Evolutionary conservation across 2,888 invertebrate genomes (phyloP).

Genomic region (Dastarcus helophoroides): DNA sequence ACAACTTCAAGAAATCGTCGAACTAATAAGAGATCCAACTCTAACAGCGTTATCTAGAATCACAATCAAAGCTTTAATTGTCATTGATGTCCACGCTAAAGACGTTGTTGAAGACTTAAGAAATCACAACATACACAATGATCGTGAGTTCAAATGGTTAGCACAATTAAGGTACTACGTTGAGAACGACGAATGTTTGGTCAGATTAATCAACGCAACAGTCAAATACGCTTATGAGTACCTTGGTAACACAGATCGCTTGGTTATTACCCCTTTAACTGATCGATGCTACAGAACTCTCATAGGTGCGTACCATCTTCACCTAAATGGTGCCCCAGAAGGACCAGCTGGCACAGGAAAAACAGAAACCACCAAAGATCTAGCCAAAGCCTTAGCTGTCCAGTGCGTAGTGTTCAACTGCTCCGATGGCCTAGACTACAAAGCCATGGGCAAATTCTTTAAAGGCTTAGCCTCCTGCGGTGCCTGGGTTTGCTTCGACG

Average conservation of each 20-base stretch:
- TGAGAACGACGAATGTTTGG: constrained; percentile 54
- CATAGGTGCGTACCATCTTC: constrained; percentile 71
- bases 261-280: constrained; percentile 65
- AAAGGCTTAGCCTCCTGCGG: constrained; percentile 75
- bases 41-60: constrained; percentile 60
- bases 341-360: constrained; percentile 83
- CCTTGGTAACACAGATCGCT: constrained; percentile 65
- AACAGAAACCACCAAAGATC: constrained; percentile 85
- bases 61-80: constrained; percentile 71
- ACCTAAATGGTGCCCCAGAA: constrained; percentile 73
- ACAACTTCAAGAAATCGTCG: constrained; percentile 64
- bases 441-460: constrained; percentile 78
- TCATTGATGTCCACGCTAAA: constrained; percentile 76
- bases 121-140: constrained; percentile 51
- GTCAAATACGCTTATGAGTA: constrained; percentile 77
- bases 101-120: constrained; percentile 63
- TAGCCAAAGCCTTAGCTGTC: constrained; percentile 84
- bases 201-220: constrained; percentile 68
- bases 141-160: constrained; percentile 75
- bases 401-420: constrained; percentile 85
- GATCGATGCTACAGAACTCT: constrained; percentile 75
- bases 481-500: constrained; percentile 83
- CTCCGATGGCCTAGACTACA: constrained; percentile 75
- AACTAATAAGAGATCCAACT: constrained; percentile 57
- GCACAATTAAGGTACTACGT: constrained; percentile 71